Evolutionary conservation across 2,113 vertebrate species (phyloP).

Genomic region (Synchiropus splendidus): DNA sequence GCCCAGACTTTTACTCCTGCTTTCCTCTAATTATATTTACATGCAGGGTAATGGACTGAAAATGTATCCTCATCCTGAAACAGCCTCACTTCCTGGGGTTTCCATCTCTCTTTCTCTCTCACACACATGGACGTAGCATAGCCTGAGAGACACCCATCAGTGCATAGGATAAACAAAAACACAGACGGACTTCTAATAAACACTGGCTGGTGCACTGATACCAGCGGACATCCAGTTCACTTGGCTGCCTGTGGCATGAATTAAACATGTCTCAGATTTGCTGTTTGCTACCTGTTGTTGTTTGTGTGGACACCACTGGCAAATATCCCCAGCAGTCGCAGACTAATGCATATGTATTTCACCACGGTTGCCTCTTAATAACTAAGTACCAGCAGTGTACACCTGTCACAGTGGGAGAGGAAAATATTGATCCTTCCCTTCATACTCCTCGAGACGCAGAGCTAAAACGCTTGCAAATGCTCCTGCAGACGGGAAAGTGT

Average conservation of each 20-base stretch:
- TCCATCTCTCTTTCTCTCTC: constrained; percentile 8
- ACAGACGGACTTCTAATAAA: constrained; percentile 29
- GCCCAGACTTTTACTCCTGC: constrained; percentile 37
- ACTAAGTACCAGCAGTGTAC: constrained; percentile 42
- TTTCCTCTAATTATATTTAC: constrained; percentile 56
- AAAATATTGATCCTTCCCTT: constrained; percentile 49
- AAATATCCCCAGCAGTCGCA: constrained; percentile 46
- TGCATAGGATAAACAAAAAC: constrained; percentile 19
- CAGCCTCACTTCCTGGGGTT: constrained; percentile 36
- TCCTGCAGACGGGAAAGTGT: constrained; percentile 9
- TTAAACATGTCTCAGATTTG: constrained; percentile 56
- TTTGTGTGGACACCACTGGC: constrained; percentile 47
- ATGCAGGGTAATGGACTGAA: constrained; percentile 59
- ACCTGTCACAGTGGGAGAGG: constrained; percentile 42
- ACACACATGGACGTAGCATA: constrained; percentile 14
- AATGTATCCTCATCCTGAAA: constrained; percentile 46
- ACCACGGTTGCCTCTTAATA: constrained; percentile 36
- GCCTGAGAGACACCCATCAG: constrained; percentile 38
- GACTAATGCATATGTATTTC: constrained; percentile 54
- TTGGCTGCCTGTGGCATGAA: constrained; percentile 44
- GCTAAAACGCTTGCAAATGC: constrained; percentile 22
- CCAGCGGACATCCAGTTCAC: constrained; percentile 23
- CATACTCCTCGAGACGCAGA: constrained; percentile 19
- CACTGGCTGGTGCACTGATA: constrained; percentile 28
- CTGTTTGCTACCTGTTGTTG: constrained; percentile 53